Percentiles rank a stretch among this genome's conserved stretches.
Conservation (phyloP, 2,888 invertebrate species). For the Tolmerus cingulatus region DNA sequence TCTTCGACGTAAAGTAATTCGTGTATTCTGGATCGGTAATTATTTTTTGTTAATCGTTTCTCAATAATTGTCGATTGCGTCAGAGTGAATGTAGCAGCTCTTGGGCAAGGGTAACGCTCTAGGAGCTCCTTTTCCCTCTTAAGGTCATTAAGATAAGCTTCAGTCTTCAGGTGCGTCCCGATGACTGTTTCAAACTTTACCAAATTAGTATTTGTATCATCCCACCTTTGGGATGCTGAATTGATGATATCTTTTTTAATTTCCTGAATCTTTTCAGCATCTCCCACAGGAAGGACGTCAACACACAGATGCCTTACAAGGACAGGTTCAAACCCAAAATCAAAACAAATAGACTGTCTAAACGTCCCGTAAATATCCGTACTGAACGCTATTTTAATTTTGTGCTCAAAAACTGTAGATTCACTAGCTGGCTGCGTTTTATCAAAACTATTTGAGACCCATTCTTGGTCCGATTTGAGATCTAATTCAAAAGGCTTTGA, state of each 20-base stretch:
- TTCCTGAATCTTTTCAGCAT: conserved; percentile 71
- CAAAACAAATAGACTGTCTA: conserved; percentile 79
- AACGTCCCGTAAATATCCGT: conserved; percentile 80
- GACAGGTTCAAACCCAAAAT: conserved; percentile 73
- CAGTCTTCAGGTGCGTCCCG: conserved; percentile 65
- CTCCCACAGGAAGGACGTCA: conserved; percentile 76
- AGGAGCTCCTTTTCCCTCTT: conserved; percentile 68
- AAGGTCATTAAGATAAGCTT: conserved; percentile 62
- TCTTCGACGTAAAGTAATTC: conserved; percentile 80
- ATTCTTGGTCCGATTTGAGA: conserved; percentile 67
- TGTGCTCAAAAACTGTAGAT: conserved; percentile 58
- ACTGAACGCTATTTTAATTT: conserved; percentile 68
- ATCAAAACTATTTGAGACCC: conserved; percentile 59
- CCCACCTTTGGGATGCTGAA: conserved; percentile 71
- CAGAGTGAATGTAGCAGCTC: conserved; percentile 71
- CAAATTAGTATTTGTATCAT: conserved; percentile 66
- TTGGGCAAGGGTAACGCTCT: conserved; percentile 72
- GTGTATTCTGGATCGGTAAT: conserved; percentile 78
- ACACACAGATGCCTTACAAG: conserved; percentile 75
- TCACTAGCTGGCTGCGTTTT: conserved; percentile 49
- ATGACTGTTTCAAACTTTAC: conserved; percentile 68
- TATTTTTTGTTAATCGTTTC: conserved; percentile 70
- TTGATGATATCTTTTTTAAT: conserved; percentile 71
- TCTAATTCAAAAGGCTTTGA: conserved; percentile 57
- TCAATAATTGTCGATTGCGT: conserved; percentile 74